Evolutionary conservation across 2,113 vertebrate species (phyloP), one percentile per base, ranked within the genome.

Genomic region (Leucoraja erinaceus): DNA sequence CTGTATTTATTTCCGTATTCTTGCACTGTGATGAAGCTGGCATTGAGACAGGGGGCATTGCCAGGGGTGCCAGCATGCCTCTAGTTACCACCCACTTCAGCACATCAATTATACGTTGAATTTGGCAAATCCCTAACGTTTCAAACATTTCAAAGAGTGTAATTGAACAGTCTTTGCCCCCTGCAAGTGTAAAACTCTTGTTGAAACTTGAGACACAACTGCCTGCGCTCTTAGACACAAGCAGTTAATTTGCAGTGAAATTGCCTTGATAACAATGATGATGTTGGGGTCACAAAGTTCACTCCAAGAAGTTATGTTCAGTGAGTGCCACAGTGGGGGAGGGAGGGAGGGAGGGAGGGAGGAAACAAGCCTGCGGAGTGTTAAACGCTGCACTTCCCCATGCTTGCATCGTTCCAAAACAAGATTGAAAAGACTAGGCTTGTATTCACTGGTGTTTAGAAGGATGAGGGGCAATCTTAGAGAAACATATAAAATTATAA

Each of bases 241-340:
- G 31, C 31, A 33, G 61, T 31, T 90, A 90, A 90, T 90, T 90
- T 14, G 33, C 20, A 33, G 61, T 66, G n/a, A 90, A 90, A 90
- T 90, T 90, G 56, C 61, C 33, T 72, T 54, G 72, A 72, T 54
- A 28, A 72, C 66, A 72, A 47, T 91, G 68, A 66, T 91, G 90
- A 91, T 54, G 0, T 72, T 12, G 63, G 68, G 90, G 38, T 91
- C 90, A 74, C 70, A 74, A 91, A 74, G 90, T 91, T 72, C 90
- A 91, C 18, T 14, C 38, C 25, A 38, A 91, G 28, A 74, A 91
- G 90, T 74, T 91, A 72, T 54, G 54, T 70, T 66, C n/a, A 68
- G 86, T 90, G 63, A 66, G n/a, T 91, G 66, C 25, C 16, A 7
- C 10, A 54, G 90, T 47, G 68, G 54, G 47, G 61, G 47, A 47